These are phyloP conservation scores for Scaptomyza cyrtandrae DNA, from an alignment of 2,888 invertebrate genomes.

Conservation along the genomic window DNA sequence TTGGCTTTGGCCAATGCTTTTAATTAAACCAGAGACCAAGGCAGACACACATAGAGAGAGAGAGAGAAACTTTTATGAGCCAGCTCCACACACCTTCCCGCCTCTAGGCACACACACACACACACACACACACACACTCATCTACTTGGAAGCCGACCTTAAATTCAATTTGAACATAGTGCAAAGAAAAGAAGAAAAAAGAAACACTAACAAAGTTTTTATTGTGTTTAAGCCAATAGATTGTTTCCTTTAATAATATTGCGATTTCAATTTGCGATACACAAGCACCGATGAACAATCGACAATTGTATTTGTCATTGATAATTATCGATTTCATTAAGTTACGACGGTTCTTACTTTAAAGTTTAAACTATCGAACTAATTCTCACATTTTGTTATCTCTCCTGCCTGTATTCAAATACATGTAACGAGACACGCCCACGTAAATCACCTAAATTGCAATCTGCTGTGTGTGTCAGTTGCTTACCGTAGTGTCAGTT, in stretches of 20 bases:
- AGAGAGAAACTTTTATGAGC: constrained; percentile 52
- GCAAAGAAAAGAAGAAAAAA: constrained; percentile 15
- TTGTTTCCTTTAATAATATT: constrained; percentile 27
- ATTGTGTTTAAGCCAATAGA: constrained; percentile 42
- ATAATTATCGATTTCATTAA: background rate
- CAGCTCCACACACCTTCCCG: background rate
- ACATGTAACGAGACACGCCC: background rate
- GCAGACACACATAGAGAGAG: too few relatives aligned
- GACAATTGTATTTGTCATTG: too few relatives aligned
- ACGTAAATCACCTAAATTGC: constrained; percentile 37
- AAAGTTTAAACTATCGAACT: too few relatives aligned
- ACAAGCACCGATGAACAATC: too few relatives aligned
- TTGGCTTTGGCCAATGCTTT: constrained; percentile 70
- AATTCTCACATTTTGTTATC: background rate
- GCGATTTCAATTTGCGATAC: too few relatives aligned
- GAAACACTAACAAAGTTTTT: constrained; percentile 39
- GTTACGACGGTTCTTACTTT: too few relatives aligned
- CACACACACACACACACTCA: background rate
- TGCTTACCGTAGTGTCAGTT: constrained; percentile 11
- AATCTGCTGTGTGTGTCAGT: constrained; percentile 29
- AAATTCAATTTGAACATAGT: constrained; percentile 56
- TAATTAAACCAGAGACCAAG: constrained; percentile 58
- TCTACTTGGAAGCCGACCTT: constrained; percentile 6
- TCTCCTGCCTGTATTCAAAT: background rate
- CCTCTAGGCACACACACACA: constrained; percentile 6